phyloP scores from a whole-genome alignment of 2,888 invertebrate species.

The Byasa hedistus region DNA sequence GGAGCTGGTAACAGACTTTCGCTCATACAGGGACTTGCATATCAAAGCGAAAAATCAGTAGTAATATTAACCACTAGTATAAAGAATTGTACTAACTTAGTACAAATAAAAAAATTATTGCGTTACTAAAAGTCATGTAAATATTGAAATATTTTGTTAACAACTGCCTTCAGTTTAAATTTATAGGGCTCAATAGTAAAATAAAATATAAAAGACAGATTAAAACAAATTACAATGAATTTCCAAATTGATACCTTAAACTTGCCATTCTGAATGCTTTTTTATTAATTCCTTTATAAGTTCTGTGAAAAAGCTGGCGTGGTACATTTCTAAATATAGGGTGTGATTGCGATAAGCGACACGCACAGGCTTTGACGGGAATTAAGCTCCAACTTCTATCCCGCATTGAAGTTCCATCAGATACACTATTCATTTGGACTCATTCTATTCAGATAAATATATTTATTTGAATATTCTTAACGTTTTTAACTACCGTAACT shows the following conservation, averaged over 20 bases:
- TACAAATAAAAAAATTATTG: too few relatives aligned
- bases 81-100: too few relatives aligned
- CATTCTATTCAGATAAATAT: background rate
- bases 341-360: slow-evolving; percentile 20
- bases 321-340: slow-evolving; percentile 30
- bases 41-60: too few relatives aligned
- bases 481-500: background rate
- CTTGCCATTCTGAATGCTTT: slow-evolving; percentile 9
- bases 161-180: too few relatives aligned
- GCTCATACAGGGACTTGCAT: too few relatives aligned
- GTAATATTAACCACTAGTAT: too few relatives aligned
- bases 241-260: background rate
- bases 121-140: too few relatives aligned
- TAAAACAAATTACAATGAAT: background rate
- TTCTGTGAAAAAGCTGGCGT: slow-evolving; percentile 27
- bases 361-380: slow-evolving; percentile 27
- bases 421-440: slow-evolving; percentile 11
- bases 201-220: background rate
- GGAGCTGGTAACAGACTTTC: too few relatives aligned
- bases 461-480: background rate
- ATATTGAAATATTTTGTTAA: too few relatives aligned
- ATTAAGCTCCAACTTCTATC: slow-evolving; percentile 26
- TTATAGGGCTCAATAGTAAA: background rate
- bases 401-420: slow-evolving; percentile 5
- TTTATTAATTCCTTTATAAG: slow-evolving; percentile 14